Evolutionary conservation across 2,113 vertebrate genomes (phyloP), one percentile per base, ranked within the genome.

Genomic region (Actenoides hombroni): DNA sequence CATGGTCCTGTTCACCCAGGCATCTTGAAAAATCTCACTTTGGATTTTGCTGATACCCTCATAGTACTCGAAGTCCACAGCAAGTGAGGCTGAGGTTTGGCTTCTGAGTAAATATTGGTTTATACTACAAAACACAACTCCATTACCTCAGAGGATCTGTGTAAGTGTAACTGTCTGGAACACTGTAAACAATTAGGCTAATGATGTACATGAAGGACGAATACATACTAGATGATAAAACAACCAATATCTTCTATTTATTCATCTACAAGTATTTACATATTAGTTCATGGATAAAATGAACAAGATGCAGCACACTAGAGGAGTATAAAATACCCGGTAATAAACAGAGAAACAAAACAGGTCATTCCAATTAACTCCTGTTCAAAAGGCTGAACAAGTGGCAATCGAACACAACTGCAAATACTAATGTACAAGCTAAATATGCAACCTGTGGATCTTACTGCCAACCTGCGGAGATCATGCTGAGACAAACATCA

Each of bases 161-260:
- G 16, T 78, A 96, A 94, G 82, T 83, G 70, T 92, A 96, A 92
- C 93, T 94, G 81, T 92, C 81, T 95, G 89, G 82, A 95, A 95
- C 81, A 94, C 81, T 89, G 51, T 57, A 69, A 95, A 94, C 81
- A 95, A 94, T 95, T 94, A 94, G 73, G 73, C 61, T 95, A 94
- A 97, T 95, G 69, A 89, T 79, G 94, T 48, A 93, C 46, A 88
- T 35, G 46, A 83, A 93, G 63, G 42, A 95, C 68, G 33, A 92
- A 92, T 64, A 75, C 35, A 71, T 21, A 78, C 10, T 13, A 60
- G 60, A 86, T 70, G 35, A 92, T 40, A 76, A 79, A 94, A 84
- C 15, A 81, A 64, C 51, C 12, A 67, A 24, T 78, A 88, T 57
- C 71, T 91, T 68, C 69, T 75, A 64, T 92, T 95, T 82, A 79